These are phyloP conservation scores for Eugnorisma glareosa DNA, from an alignment of 2,888 invertebrate genomes.

Conservation along the genomic window DNA sequence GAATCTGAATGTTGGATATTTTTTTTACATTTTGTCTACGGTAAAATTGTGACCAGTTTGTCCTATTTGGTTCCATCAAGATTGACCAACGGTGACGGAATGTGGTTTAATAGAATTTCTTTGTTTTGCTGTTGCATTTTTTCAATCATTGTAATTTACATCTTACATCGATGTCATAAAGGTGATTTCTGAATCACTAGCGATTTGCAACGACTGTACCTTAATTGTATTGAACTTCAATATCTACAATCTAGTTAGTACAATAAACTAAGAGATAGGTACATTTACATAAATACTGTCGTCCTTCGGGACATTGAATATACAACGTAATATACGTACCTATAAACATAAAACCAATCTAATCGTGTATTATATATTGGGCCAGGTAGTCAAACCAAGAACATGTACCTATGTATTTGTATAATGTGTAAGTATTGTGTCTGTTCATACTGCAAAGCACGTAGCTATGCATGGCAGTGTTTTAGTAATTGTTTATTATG, in stretches of 20 bases:
- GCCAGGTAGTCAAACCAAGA: conserved; percentile 27
- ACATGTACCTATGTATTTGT: conserved; percentile 16
- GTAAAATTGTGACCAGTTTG: neutral
- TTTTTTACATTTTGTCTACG: neutral
- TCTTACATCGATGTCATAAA: neutral
- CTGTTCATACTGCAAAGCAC: conserved; percentile 42
- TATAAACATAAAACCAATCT: conserved; percentile 18
- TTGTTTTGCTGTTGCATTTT: neutral
- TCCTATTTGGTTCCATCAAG: neutral
- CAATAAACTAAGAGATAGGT: conserved; percentile 16
- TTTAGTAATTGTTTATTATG: conserved; percentile 40
- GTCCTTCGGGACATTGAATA: neutral
- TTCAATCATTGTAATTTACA: neutral
- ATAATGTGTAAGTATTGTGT: conserved; percentile 14
- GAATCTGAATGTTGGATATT: neutral
- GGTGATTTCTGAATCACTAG: neutral
- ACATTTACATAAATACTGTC: conserved; percentile 26
- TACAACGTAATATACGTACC: conserved; percentile 8
- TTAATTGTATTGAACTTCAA: neutral
- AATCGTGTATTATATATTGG: neutral
- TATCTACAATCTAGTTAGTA: neutral
- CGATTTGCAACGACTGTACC: neutral
- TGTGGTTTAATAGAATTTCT: neutral
- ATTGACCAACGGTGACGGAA: neutral
- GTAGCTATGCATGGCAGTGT: conserved; percentile 25